Conservation (phyloP, 2,797 vertebrate species). For the Harpagifer antarcticus region DNA sequence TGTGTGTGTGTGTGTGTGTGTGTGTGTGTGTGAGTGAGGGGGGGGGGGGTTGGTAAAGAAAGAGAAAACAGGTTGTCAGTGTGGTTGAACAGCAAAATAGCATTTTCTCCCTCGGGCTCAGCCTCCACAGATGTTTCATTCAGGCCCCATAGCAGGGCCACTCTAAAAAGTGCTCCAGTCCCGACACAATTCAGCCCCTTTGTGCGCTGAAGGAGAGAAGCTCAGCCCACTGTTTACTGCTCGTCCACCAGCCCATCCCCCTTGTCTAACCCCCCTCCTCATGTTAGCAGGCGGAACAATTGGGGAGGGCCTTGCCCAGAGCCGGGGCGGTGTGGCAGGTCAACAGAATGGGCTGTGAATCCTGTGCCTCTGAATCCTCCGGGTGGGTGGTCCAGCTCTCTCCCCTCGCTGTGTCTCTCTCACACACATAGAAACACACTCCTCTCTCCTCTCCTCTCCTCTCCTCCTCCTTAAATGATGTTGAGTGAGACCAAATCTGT, state of each 20-base stretch:
- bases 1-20: slow-evolving; percentile 14
- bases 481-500: no score
- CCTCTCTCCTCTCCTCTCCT: slow-evolving; percentile 11
- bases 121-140: slow-evolving; percentile 89
- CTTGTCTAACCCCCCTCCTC: slow-evolving; percentile 65
- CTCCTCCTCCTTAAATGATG: slow-evolving; percentile 6
- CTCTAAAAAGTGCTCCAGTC: slow-evolving; percentile 86
- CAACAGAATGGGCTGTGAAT: slow-evolving; percentile 88
- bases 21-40: neutral
- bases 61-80: slow-evolving; percentile 85
- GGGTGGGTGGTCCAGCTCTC: slow-evolving; percentile 86
- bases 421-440: slow-evolving; percentile 55
- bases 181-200: slow-evolving; percentile 86
- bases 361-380: slow-evolving; percentile 87
- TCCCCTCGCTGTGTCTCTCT: slow-evolving; percentile 68
- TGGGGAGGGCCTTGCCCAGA: slow-evolving; percentile 85
- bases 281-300: slow-evolving; percentile 86
- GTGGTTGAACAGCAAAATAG: slow-evolving; percentile 84
- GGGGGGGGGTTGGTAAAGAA: slow-evolving; percentile 35
- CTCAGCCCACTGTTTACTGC: slow-evolving; percentile 83
- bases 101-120: slow-evolving; percentile 78
- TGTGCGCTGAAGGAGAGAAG: slow-evolving; percentile 83
- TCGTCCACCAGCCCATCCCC: slow-evolving; percentile 70
- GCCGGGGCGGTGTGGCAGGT: slow-evolving; percentile 85
- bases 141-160: slow-evolving; percentile 83